Evolutionary conservation across 2,113 vertebrate species (phyloP), one percentile per base, ranked within the genome.

Genomic region (Toxotes jaculatrix): DNA sequence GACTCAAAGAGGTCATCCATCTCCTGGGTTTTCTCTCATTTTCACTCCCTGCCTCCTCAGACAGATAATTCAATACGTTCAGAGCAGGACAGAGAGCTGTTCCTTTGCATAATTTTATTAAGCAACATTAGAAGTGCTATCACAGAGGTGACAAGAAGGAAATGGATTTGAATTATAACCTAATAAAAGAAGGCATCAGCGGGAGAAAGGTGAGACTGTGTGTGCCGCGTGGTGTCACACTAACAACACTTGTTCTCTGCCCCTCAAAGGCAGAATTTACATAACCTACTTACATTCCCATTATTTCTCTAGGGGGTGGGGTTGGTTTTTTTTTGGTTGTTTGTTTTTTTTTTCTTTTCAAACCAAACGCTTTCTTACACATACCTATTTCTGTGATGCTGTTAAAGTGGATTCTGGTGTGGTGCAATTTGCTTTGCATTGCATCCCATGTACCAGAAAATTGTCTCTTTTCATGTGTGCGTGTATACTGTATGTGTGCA

Each of bases 101-200:
- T 86, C 82, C 61, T 90, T 88, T 87, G 81, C 84, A 84, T 88
- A 80, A 92, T 92, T 89, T 68, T 79, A 93, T 92, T 80, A 88
- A 67, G 77, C 70, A 57, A 82, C 79, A 89, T 94, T 91, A 92
- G 85, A 69, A 38, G 61, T 10, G 42, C 71, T 65, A 81, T 87
- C 66, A 64, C 69, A 63, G 59, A 81, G 53, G 61, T 91, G 89
- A 91, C 84, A 78, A 56, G 59, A 45, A 67, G 74, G 56, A 75
- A 83, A 82, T 70, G 80, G 69, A 79, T 92, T 89, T 89, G 84
- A 90, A 92, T 82, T 79, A 80, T 82, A 78, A 51, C 5, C 21
- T 78, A 77, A 85, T 83, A 80, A 92, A 89, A 80, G 40, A 86
- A 78, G 56, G 77, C 72, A 82, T 89, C 74, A 77, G 53, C 34